These are phyloP conservation scores for Nymphicus hollandicus DNA, from an alignment of 2,113 vertebrate species.

Conservation along the genomic window DNA sequence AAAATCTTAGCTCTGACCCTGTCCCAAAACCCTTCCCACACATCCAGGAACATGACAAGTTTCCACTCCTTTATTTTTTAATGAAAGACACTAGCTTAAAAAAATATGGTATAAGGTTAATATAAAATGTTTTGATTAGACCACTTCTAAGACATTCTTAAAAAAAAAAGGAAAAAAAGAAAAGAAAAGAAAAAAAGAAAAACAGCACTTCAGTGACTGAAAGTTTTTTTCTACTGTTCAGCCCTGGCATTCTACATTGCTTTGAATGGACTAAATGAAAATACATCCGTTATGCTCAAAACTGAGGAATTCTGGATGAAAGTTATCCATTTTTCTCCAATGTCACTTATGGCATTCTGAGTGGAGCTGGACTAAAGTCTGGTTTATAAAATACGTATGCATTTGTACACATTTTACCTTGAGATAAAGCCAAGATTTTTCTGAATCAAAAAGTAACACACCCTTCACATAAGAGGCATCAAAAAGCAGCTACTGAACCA, in stretches of 20 bases:
- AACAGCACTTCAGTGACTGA: background rate
- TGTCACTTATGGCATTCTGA: background rate
- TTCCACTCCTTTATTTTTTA: background rate
- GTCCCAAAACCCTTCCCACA: background rate
- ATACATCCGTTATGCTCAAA: background rate
- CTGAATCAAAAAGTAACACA: background rate
- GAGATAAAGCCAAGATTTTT: background rate
- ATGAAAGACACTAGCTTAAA: background rate
- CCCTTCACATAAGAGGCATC: background rate
- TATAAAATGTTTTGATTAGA: background rate
- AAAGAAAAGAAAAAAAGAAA: background rate
- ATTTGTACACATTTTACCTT: rapidly evolving
- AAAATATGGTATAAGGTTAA: background rate
- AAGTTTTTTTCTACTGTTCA: background rate
- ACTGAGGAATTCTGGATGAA: background rate
- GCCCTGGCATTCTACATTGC: background rate
- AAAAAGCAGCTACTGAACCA: background rate
- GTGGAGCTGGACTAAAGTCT: background rate
- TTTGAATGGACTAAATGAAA: background rate
- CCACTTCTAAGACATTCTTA: background rate
- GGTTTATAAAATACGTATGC: background rate
- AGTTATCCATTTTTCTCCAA: background rate
- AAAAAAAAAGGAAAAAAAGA: background rate
- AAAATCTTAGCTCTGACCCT: background rate
- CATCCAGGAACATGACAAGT: background rate